phyloP scores from a whole-genome alignment of 2,113 vertebrate species.

The Apteryx owenii region DNA sequence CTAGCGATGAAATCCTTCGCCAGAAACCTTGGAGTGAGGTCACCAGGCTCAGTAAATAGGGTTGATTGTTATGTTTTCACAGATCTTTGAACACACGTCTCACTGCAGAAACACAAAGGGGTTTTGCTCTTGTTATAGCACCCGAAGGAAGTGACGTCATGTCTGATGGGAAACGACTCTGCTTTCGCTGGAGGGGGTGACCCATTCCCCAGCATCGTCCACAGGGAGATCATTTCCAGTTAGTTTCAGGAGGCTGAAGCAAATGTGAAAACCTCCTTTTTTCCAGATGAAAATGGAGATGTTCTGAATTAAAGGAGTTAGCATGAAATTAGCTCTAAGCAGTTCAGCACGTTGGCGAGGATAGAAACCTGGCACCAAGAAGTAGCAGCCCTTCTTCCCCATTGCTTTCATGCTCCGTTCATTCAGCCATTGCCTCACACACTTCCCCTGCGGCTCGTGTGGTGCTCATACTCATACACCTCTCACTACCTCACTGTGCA shows the following conservation, averaged over 20 bases:
- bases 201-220: background rate
- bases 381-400: background rate
- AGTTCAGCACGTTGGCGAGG: background rate
- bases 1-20: background rate
- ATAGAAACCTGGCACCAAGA: background rate
- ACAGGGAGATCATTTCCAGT: background rate
- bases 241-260: background rate
- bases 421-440: background rate
- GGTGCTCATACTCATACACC: background rate
- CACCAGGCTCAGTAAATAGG: background rate
- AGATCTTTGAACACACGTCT: background rate
- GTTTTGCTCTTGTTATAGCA: background rate
- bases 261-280: background rate
- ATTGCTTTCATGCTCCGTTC: background rate
- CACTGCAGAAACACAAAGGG: fast-evolving
- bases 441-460: background rate
- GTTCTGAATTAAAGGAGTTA: conserved; percentile 24
- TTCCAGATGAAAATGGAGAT: background rate
- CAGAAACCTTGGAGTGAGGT: background rate
- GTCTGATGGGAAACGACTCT: background rate
- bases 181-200: background rate
- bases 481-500: background rate
- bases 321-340: conserved; percentile 34
- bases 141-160: background rate
- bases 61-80: background rate